Evolutionary conservation across 1,140 invertebrate species (phyloP).

Genomic region (Micrasema longulum): DNA sequence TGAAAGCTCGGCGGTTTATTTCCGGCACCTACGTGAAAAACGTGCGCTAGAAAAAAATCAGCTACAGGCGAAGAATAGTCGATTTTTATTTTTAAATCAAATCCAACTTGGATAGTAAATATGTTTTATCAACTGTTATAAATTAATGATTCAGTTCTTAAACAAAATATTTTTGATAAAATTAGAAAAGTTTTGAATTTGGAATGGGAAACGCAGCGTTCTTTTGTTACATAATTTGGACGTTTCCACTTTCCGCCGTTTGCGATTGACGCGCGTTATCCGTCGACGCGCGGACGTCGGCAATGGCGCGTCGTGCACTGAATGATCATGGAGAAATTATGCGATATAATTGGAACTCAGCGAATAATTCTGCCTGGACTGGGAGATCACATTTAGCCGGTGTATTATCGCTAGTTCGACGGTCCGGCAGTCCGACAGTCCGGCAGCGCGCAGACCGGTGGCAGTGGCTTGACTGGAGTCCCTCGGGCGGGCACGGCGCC

Average conservation of each 20-base stretch:
- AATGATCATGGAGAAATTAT: slow-evolving; percentile 48
- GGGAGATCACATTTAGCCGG: too few species aligned
- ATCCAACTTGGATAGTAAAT: too few species aligned
- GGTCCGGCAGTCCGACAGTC: too few species aligned
- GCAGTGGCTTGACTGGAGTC: slow-evolving; percentile 57
- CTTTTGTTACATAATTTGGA: slow-evolving; percentile 35
- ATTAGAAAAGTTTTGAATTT: not conserved
- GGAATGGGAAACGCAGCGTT: slow-evolving; percentile 4
- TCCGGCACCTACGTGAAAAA: slow-evolving; percentile 25
- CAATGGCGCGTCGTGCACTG: slow-evolving; percentile 30
- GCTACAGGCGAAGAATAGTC: not conserved
- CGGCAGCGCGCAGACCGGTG: slow-evolving; percentile 54
- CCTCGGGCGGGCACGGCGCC: slow-evolving; percentile 64
- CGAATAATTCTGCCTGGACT: slow-evolving; percentile 44
- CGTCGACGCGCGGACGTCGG: slow-evolving; percentile 24
- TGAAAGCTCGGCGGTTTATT: slow-evolving; percentile 29
- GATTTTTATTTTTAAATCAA: not conserved
- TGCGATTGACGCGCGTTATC: slow-evolving; percentile 29
- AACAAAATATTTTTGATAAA: too few species aligned
- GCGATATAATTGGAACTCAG: slow-evolving; percentile 54
- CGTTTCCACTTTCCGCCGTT: slow-evolving; percentile 5
- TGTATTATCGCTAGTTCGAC: slow-evolving; percentile 26
- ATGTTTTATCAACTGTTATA: too few species aligned
- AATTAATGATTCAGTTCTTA: too few species aligned
- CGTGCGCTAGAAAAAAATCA: slow-evolving; percentile 20